phyloP scores from a whole-genome alignment of 2,888 invertebrate species.

The Drosophila meridionalis region DNA sequence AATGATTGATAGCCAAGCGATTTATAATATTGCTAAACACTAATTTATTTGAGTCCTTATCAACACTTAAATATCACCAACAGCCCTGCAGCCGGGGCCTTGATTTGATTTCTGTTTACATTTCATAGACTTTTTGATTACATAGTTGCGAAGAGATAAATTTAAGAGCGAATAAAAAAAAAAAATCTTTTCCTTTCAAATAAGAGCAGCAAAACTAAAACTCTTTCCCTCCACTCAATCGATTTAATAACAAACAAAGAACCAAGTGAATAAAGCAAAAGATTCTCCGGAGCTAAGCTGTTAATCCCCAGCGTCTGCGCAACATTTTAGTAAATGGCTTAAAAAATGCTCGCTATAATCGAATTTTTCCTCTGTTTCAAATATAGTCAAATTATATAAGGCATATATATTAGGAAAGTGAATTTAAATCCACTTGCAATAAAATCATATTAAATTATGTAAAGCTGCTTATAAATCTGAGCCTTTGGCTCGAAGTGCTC shows the following conservation, averaged over 20 bases:
- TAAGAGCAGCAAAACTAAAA: not conserved
- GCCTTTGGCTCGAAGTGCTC: conserved; percentile 14
- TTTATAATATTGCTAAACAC: conserved; percentile 26
- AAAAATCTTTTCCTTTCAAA: not conserved
- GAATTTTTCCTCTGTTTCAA: not conserved
- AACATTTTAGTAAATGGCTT: not conserved
- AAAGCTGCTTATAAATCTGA: conserved; percentile 32
- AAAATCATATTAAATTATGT: conserved; percentile 31
- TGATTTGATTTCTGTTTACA: conserved; percentile 27
- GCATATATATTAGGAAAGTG: conserved; percentile 5
- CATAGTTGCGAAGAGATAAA: not conserved
- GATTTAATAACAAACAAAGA: not conserved
- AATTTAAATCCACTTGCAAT: conserved; percentile 23
- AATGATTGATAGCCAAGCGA: conserved; percentile 50
- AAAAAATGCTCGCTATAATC: not conserved
- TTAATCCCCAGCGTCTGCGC: not conserved
- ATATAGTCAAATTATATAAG: not conserved
- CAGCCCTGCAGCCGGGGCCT: not conserved
- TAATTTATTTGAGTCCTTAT: conserved; percentile 32
- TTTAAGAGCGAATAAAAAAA: not conserved
- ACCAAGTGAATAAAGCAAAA: not conserved
- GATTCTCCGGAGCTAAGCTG: not conserved
- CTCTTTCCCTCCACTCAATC: not conserved
- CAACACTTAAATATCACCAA: conserved; percentile 25
- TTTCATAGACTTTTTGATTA: conserved; percentile 5